Conservation (phyloP, 2,113 vertebrate species). For the Calyptommatus sinebrachiatus region DNA sequence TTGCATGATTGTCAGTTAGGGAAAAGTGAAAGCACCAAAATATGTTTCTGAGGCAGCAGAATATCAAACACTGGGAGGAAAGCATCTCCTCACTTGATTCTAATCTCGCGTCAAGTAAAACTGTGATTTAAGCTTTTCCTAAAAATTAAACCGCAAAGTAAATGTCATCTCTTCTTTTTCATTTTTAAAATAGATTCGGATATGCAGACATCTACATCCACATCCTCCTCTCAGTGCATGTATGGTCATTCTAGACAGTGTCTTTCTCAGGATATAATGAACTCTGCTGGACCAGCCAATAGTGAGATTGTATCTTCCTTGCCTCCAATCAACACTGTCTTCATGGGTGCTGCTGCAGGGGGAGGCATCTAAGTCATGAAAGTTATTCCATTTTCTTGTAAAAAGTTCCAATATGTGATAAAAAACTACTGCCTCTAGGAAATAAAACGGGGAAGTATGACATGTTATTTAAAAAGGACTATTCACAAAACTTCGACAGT, state of each 20-base stretch:
- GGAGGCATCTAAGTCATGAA: conserved; percentile 76
- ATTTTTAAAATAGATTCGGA: conserved; percentile 67
- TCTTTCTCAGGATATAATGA: conserved; percentile 79
- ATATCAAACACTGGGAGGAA: not conserved
- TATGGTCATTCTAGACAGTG: conserved; percentile 81
- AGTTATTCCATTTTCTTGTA: conserved; percentile 25
- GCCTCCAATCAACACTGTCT: conserved; percentile 96
- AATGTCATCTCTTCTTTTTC: conserved; percentile 32
- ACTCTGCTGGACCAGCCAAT: conserved; percentile 70
- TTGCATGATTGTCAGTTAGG: not conserved
- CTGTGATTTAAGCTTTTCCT: not conserved
- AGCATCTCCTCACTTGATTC: not conserved
- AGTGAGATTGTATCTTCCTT: conserved; percentile 87
- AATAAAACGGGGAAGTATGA: conserved; percentile 45
- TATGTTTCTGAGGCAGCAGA: not conserved
- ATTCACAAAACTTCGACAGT: conserved; percentile 21
- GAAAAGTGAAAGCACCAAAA: not conserved
- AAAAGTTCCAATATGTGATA: not conserved
- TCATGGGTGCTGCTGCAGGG: conserved; percentile 86
- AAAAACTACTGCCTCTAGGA: not conserved
- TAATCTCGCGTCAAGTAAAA: not conserved
- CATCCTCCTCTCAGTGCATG: conserved; percentile 89
- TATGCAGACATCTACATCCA: conserved; percentile 69
- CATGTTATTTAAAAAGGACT: not conserved
- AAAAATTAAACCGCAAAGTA: conserved; percentile 12